These are phyloP conservation scores for Asobara japonica DNA, from an alignment of 1,140 invertebrate genomes.

Conservation along the genomic window DNA sequence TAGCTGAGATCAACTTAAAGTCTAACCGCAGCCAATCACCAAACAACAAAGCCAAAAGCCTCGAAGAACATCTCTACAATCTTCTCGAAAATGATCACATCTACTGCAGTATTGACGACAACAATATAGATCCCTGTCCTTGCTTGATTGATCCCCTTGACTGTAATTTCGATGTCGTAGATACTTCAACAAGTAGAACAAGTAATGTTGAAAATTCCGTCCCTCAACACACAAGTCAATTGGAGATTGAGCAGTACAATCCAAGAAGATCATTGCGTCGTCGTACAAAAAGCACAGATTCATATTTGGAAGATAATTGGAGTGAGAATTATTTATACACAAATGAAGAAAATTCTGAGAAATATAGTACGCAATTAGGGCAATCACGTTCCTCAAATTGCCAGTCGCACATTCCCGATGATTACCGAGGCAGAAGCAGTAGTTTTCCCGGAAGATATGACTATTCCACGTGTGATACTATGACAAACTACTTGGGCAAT, in stretches of 20 bases:
- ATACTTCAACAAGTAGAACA: constrained; percentile 9
- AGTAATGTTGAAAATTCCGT: constrained; percentile 2
- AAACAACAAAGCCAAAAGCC: constrained; percentile 34
- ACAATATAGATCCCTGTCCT: constrained; percentile 38
- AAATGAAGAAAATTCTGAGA: constrained; percentile 20
- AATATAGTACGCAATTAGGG: background rate
- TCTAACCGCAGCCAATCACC: constrained; percentile 30
- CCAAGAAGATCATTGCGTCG: constrained; percentile 26
- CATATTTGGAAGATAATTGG: constrained; percentile 48
- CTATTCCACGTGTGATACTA: background rate
- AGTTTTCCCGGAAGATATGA: background rate
- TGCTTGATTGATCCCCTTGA: constrained; percentile 12
- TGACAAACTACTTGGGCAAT: background rate
- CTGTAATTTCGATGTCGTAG: background rate
- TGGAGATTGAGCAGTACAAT: background rate
- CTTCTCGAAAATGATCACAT: constrained; percentile 54
- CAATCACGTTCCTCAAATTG: background rate
- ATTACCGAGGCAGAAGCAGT: background rate
- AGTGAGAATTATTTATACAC: constrained; percentile 22
- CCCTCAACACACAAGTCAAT: background rate
- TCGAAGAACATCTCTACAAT: constrained; percentile 46
- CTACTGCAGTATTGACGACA: constrained; percentile 61
- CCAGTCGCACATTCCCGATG: background rate
- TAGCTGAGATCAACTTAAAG: background rate
- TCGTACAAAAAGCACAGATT: constrained; percentile 54